Evolutionary conservation across 2,888 invertebrate species (phyloP).

Genomic region (Drosophila aldrichi): DNA sequence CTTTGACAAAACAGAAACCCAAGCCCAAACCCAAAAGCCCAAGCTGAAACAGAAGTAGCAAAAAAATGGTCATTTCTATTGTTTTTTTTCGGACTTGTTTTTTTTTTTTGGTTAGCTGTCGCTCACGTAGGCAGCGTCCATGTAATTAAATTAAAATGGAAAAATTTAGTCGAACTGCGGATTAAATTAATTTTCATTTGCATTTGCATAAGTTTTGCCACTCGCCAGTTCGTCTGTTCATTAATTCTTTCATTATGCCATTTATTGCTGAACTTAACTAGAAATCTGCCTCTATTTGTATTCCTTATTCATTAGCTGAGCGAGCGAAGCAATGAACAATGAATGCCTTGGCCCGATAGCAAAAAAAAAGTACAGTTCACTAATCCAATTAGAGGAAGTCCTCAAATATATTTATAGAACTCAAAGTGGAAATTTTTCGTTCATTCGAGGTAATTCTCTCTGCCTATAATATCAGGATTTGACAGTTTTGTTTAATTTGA

Average conservation of each 20-base stretch:
- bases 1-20: slow-evolving; percentile 10
- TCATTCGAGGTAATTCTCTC: neutral
- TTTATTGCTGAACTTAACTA: slow-evolving; percentile 69
- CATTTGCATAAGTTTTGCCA: slow-evolving; percentile 84
- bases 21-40: neutral
- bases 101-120: slow-evolving; percentile 74
- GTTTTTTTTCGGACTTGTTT: slow-evolving; percentile 3
- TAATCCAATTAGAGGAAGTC: slow-evolving; percentile 33
- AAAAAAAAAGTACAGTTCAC: slow-evolving; percentile 10
- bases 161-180: slow-evolving; percentile 84
- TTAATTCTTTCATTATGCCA: slow-evolving; percentile 77
- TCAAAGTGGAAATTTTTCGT: neutral
- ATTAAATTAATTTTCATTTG: slow-evolving; percentile 86
- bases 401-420: slow-evolving; percentile 2
- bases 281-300: slow-evolving; percentile 61
- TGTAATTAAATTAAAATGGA: slow-evolving; percentile 85
- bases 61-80: slow-evolving; percentile 50
- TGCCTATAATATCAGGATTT: too few relatives aligned
- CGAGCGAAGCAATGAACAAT: slow-evolving; percentile 2
- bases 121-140: slow-evolving; percentile 84
- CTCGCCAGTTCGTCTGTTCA: slow-evolving; percentile 56
- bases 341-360: slow-evolving; percentile 7
- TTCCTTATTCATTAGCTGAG: slow-evolving; percentile 28
- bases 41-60: slow-evolving; percentile 3
- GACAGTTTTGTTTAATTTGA: too few relatives aligned